Base-by-base conservation (phyloP, 1,140 invertebrate species). In the Neodiprion virginianus region DNA sequence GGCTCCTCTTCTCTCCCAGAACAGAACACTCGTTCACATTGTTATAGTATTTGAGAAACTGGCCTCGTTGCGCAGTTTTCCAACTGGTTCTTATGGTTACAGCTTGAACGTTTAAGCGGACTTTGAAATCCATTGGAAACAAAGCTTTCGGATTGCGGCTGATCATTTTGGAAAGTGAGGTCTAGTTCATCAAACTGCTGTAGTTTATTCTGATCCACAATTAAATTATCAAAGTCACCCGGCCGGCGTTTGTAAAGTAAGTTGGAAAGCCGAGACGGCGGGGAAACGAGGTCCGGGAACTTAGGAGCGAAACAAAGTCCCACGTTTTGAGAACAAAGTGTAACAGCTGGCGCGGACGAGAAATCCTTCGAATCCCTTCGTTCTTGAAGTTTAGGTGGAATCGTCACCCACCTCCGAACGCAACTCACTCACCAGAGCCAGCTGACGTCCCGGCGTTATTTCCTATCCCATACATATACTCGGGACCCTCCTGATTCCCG, bases 331-430 rank as follows among this genome's bases (percentile, higher is more conserved):
- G 74, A 69, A 61, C 74, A 79, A 77, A 47, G 21, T 50, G 70
- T 75, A 81, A 81, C 80, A 81, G 79, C 80, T 81, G 80, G 72
- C 67, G 71, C 72, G 72, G 76, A 79, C 76, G 76, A 70, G 76
- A 67, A 72, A 75, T 79, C 48, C 69, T 69, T 28, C 47, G 17
- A 65, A 47, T 70, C 73, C 76, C 77, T 75, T 73, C 17, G 75
- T 73, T 69, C 67, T 77, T 75, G 71, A 49, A 78, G 78, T 78
- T 78, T 76, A 72, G n/a, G n/a, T 72, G 73, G 67, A 76, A 80
- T 81, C 79, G 73, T 23, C 14, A 21, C 67, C 67, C 40, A 47
- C 67, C 40, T 47, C 10, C 11, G 11, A 66, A 79, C 78, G 77
- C 78, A 75, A 81, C 80, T 81, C 79, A 80, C 79, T 78, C 78